Percentiles rank a stretch among this genome's conserved stretches.
Conservation (phyloP, 2,888 invertebrate genomes). For the Limnephilus marmoratus region DNA sequence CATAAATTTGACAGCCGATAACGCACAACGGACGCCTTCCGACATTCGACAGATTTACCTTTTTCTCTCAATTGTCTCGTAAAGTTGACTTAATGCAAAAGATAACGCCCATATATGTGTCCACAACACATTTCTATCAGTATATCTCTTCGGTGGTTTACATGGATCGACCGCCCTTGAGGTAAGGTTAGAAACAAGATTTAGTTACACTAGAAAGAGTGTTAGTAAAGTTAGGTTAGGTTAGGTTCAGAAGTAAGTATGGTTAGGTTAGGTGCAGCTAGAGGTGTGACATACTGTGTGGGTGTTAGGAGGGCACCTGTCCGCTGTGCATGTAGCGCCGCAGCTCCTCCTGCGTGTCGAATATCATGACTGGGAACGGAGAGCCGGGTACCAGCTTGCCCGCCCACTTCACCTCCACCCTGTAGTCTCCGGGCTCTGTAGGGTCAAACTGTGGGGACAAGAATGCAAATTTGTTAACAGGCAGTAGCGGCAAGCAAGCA, state of each 20-base stretch:
- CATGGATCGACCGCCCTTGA: neutral
- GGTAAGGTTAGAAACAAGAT: neutral
- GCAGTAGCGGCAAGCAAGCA: neutral
- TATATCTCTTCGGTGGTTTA: too few species aligned
- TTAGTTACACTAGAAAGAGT: neutral
- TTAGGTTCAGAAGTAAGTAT: neutral
- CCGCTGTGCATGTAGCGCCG: slow-evolving; percentile 78
- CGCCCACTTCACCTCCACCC: slow-evolving; percentile 98
- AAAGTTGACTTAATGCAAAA: too few species aligned
- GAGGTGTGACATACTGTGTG: slow-evolving; percentile 52
- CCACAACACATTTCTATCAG: too few species aligned
- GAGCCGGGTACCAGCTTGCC: slow-evolving; percentile 98
- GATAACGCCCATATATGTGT: too few species aligned
- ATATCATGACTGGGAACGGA: slow-evolving; percentile 99
- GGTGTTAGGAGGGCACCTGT: slow-evolving; percentile 62
- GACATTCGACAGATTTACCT: too few species aligned
- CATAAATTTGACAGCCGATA: too few species aligned
- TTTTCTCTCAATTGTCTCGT: too few species aligned
- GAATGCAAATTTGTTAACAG: neutral
- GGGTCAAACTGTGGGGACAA: slow-evolving; percentile 88
- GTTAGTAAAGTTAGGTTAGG: neutral
- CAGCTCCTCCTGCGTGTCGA: slow-evolving; percentile 98
- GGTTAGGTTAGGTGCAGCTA: slow-evolving; percentile 45
- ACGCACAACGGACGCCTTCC: too few species aligned
- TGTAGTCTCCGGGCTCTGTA: slow-evolving; percentile 98